Conservation (phyloP, 2,113 vertebrate genomes). For the Pseudopipra pipra region DNA sequence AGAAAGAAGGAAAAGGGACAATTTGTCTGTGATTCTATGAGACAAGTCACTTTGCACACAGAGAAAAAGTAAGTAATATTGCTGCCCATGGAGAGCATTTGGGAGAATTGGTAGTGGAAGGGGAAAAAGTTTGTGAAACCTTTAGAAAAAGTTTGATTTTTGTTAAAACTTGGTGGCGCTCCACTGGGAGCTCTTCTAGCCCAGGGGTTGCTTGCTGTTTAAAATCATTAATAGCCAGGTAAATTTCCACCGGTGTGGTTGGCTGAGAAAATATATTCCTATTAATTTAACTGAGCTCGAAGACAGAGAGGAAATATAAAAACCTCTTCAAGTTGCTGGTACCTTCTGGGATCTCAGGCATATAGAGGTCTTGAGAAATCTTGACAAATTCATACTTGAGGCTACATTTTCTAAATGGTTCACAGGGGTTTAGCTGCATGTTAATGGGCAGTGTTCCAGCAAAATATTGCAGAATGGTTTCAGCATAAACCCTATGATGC, state of each 20-base stretch:
- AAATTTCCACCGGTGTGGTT: not conserved
- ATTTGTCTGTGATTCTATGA: not conserved
- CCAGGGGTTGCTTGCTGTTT: not conserved
- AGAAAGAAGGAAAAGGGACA: not conserved
- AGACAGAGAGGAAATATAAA: slow-evolving; percentile 17
- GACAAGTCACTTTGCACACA: not conserved
- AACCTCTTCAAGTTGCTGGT: not conserved
- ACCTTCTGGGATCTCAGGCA: not conserved
- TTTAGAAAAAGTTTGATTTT: not conserved
- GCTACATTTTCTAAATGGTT: not conserved
- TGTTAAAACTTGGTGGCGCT: not conserved
- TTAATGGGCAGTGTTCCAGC: not conserved
- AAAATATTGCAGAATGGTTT: not conserved
- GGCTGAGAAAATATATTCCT: not conserved
- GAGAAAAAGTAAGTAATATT: not conserved
- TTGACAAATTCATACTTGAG: not conserved
- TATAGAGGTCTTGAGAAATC: not conserved
- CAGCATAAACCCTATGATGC: not conserved
- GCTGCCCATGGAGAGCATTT: not conserved
- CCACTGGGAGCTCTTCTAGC: not conserved
- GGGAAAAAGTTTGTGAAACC: not conserved
- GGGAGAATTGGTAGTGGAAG: not conserved
- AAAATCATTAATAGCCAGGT: slow-evolving; percentile 14
- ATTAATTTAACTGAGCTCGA: slow-evolving; percentile 10
- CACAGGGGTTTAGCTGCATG: not conserved